Conservation (phyloP, 2,797 vertebrate genomes). For the Lindbergichthys nudifrons region DNA sequence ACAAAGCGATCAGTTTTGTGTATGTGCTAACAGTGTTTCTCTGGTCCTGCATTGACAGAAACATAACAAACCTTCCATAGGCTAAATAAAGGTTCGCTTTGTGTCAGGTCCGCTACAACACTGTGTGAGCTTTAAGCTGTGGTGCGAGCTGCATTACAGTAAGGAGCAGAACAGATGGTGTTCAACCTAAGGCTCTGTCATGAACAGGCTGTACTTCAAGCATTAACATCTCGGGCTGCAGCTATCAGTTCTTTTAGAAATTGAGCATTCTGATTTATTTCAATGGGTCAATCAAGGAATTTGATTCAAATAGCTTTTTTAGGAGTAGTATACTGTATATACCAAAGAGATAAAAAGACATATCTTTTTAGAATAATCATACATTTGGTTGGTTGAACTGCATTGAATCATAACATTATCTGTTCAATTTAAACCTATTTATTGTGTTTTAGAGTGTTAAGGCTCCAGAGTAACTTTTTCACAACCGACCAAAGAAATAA, state of each 20-base stretch:
- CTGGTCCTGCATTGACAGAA: background rate
- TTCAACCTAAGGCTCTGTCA: background rate
- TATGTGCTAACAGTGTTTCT: background rate
- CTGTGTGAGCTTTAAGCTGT: constrained; percentile 3
- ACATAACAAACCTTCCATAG: background rate
- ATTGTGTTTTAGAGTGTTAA: too few relatives aligned
- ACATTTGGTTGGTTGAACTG: background rate
- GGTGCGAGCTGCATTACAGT: background rate
- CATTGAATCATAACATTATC: background rate
- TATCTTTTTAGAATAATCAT: background rate
- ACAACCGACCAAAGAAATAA: background rate
- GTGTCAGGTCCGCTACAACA: constrained; percentile 18
- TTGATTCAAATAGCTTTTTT: background rate
- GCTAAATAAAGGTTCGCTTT: constrained; percentile 11
- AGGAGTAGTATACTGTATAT: background rate
- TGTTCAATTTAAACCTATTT: too few relatives aligned
- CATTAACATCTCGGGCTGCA: background rate
- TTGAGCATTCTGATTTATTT: background rate
- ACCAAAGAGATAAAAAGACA: background rate
- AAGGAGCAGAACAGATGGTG: constrained; percentile 9
- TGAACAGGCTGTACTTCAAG: background rate
- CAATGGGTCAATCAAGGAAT: background rate
- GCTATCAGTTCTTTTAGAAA: background rate
- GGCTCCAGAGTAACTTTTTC: background rate
- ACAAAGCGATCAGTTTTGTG: background rate